These are phyloP conservation scores for Xiphophorus couchianus DNA, from an alignment of 2,113 vertebrate species.

Conservation along the genomic window DNA sequence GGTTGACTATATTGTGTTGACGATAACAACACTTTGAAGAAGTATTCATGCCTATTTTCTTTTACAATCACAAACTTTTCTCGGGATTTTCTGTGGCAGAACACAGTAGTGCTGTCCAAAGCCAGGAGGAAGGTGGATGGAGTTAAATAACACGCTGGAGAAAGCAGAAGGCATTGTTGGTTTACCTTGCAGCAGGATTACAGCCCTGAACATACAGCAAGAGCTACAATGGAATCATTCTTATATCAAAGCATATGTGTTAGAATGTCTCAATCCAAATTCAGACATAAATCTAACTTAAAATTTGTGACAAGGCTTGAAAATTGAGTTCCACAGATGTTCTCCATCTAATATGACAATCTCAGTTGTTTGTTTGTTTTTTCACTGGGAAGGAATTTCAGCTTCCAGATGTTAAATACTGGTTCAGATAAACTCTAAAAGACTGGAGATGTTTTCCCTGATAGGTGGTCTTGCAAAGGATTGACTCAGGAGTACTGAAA, in stretches of 20 bases:
- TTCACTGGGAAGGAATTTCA: neutral
- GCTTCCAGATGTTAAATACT: neutral
- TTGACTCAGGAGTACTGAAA: neutral
- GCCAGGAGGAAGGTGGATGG: too few species aligned
- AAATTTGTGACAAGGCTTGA: neutral
- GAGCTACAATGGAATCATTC: neutral
- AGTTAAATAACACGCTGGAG: too few species aligned
- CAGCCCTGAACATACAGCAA: neutral
- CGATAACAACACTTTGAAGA: slow-evolving; percentile 36
- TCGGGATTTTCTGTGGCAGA: neutral
- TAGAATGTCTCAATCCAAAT: neutral
- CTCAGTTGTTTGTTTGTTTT: too few species aligned
- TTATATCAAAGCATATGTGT: neutral
- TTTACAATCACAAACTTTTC: neutral
- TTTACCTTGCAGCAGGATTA: neutral
- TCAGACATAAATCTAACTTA: neutral
- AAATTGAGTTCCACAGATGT: neutral
- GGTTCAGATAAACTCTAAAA: neutral
- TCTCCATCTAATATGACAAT: neutral
- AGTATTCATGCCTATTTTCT: neutral
- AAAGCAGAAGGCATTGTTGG: too few species aligned
- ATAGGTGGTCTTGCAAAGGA: too few species aligned
- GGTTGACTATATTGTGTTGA: slow-evolving; percentile 56
- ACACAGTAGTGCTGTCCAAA: too few species aligned
- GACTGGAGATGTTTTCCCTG: too few species aligned